Evolutionary conservation across 2,113 vertebrate species (phyloP), one percentile per base, ranked within the genome.

Genomic region (Oncorhynchus tshawytscha): DNA sequence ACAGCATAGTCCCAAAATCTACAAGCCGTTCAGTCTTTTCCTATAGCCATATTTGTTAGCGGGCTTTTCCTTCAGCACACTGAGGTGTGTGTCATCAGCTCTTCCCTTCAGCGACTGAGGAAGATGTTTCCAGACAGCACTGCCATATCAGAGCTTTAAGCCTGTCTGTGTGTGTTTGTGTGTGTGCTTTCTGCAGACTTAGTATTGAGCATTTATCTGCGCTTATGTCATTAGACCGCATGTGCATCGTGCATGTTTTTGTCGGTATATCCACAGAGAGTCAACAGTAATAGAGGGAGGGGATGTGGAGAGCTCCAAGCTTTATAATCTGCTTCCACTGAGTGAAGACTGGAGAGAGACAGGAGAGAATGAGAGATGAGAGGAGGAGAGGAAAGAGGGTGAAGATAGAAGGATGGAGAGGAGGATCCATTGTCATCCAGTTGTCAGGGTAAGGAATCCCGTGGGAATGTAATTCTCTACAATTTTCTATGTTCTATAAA

Each of bases 311-410:
- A 74, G 66, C 78, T 71, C 75, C 88, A 85, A 91, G 84, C 88
- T 79, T 62, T 70, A 51, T 89, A 89, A 89, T 85, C 89, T 81
- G 81, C 88, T 87, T 85, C 81, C 57, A 9, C 49, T 75, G 25
- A 11, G 39, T 45, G 39, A 11, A 77, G 39, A 45, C 39, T 45
- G 39, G 39, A 45, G 39, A 11, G 78, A 75, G 74, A 72, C 51
- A 22, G 67, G 39, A 71, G 51, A 59, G 73, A 18, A 24, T 64
- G 16, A 25, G 70, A 39, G 74, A 39, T 45, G 39, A 45, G 39
- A 45, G 39, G 39, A 39, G 39, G 8, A 39, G 39, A 9, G 39
- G 9, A 45, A 45, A 45, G 39, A 45, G 39, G 0, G 2, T 11
- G 39, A 2, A 45, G 39, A 45, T 45, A 62, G 59, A 62, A 57